Percentiles rank a stretch among this genome's conserved stretches.
These are phyloP conservation scores for Gambusia affinis DNA, from an alignment of 2,113 vertebrate species.

Conservation along the genomic window DNA sequence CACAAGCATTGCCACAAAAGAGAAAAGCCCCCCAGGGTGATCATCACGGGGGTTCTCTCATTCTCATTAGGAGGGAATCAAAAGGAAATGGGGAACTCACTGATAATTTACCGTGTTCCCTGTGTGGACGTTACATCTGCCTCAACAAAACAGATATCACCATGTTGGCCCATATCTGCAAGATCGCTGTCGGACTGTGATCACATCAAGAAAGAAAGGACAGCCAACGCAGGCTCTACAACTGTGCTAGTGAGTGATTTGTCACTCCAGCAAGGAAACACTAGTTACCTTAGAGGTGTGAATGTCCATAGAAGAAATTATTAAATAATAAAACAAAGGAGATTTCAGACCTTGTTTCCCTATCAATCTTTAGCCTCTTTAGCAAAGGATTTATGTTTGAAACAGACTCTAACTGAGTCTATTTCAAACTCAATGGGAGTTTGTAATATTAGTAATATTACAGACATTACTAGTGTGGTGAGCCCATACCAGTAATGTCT, in stretches of 20 bases:
- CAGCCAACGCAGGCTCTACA: slow-evolving; percentile 12
- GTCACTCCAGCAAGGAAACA: slow-evolving; percentile 37
- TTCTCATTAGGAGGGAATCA: slow-evolving; percentile 70
- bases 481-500: too few species aligned
- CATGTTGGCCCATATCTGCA: slow-evolving; percentile 3
- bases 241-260: slow-evolving; percentile 34
- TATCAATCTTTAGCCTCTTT: too few species aligned
- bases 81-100: slow-evolving; percentile 49
- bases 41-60: slow-evolving; percentile 56
- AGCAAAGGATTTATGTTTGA: too few species aligned
- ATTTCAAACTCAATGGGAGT: too few species aligned
- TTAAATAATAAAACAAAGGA: neutral
- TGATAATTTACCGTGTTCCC: slow-evolving; percentile 55
- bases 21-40: slow-evolving; percentile 50
- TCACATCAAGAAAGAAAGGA: slow-evolving; percentile 31
- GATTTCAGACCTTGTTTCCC: neutral
- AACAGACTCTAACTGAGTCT: too few species aligned
- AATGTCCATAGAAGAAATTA: slow-evolving; percentile 7
- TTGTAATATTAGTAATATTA: too few species aligned
- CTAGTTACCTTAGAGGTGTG: slow-evolving; percentile 24
- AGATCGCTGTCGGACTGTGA: slow-evolving; percentile 29
- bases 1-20: slow-evolving; percentile 19
- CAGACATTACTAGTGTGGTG: neutral
- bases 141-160: slow-evolving; percentile 26
- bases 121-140: slow-evolving; percentile 19